These are phyloP conservation scores for Zaprionus lachaisei DNA, from an alignment of 1,140 invertebrate genomes.

Conservation along the genomic window DNA sequence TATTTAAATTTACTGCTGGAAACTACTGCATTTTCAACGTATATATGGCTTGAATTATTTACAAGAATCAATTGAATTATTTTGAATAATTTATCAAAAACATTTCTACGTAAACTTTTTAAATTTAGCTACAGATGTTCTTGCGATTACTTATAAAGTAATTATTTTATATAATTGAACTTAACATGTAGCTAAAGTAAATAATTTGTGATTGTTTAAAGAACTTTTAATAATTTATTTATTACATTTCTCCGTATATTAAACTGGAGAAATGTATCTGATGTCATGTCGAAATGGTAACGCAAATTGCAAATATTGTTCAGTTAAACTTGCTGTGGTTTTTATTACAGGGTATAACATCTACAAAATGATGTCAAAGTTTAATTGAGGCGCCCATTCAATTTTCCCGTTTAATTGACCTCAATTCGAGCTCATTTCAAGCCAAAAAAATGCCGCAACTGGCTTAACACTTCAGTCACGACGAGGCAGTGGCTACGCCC, in stretches of 20 bases:
- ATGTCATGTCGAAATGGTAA: no score
- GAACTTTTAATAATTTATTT: not conserved
- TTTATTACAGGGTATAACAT: not conserved
- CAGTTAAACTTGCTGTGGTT: no score
- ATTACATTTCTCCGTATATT: not conserved
- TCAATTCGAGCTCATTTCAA: not conserved
- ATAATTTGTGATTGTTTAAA: not conserved
- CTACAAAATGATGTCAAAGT: not conserved
- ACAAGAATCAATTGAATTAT: no score
- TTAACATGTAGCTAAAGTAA: no score
- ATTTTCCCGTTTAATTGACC: constrained; percentile 9
- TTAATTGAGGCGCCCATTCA: not conserved
- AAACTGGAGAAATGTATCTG: no score
- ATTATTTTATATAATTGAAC: not conserved
- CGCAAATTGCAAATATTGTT: no score
- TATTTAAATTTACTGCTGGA: not conserved
- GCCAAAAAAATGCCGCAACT: not conserved
- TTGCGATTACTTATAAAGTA: no score
- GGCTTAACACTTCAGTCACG: constrained; percentile 4
- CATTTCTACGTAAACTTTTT: no score
- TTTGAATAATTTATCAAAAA: no score
- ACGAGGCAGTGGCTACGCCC: not conserved
- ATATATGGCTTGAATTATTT: not conserved
- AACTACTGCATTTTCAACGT: no score
- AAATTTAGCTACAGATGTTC: no score